A percentile compares a stretch with the other conserved stretches of the same genome.
These are phyloP conservation scores for Brenthis ino DNA, from an alignment of 2,888 invertebrate species.

Conservation along the genomic window DNA sequence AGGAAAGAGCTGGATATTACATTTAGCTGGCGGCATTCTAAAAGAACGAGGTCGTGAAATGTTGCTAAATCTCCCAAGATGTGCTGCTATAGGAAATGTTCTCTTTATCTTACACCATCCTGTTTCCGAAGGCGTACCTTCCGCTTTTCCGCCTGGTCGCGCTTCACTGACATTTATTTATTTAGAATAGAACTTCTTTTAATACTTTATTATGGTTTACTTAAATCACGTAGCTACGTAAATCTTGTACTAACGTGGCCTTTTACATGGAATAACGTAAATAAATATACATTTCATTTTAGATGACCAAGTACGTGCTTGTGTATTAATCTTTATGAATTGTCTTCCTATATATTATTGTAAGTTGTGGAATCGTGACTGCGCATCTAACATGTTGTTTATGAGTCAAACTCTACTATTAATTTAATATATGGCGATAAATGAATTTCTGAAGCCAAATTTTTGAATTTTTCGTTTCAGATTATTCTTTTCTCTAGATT, in stretches of 20 bases:
- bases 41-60: slow-evolving; percentile 64
- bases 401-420: too few species aligned
- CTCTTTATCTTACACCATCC: slow-evolving; percentile 82
- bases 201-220: slow-evolving; percentile 20
- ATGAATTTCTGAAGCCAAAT: too few species aligned
- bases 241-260: not conserved
- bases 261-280: not conserved
- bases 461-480: too few species aligned
- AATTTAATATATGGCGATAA: too few species aligned
- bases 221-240: slow-evolving; percentile 16
- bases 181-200: slow-evolving; percentile 51
- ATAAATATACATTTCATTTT: slow-evolving; percentile 4
- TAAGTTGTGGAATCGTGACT: too few species aligned
- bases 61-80: slow-evolving; percentile 72
- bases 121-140: slow-evolving; percentile 75
- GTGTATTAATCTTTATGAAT: not conserved
- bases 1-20: slow-evolving; percentile 53
- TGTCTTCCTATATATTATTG: too few species aligned
- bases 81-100: slow-evolving; percentile 72
- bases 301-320: not conserved
- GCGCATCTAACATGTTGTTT: too few species aligned
- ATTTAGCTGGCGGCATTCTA: slow-evolving; percentile 52
- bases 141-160: slow-evolving; percentile 67
- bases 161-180: slow-evolving; percentile 70
- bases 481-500: too few species aligned